phyloP scores from a whole-genome alignment of 2,888 invertebrate species.

The Hirtodrosophila cameraria region DNA sequence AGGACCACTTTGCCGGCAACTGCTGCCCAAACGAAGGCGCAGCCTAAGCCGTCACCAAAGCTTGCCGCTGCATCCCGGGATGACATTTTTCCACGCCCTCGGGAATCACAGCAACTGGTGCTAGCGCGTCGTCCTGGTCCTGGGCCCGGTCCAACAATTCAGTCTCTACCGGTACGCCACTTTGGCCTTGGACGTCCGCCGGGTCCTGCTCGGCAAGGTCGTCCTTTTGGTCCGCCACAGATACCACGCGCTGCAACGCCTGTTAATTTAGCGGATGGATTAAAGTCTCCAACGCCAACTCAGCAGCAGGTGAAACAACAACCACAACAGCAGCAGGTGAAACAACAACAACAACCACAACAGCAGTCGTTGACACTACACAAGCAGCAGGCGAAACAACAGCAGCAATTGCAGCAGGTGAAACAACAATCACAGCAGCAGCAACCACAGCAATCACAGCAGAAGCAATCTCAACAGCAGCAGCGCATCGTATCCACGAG shows the following conservation, averaged over 20 bases:
- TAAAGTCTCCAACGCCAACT: no score
- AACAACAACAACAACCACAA: neutral
- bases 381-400: no score
- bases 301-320: neutral
- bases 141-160: neutral
- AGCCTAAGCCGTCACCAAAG: neutral
- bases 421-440: neutral
- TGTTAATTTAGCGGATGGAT: no score
- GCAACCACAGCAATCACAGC: neutral
- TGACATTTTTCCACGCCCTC: slow-evolving; percentile 56
- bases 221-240: no score
- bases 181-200: slow-evolving; percentile 4
- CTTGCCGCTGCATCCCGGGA: slow-evolving; percentile 17
- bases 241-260: neutral
- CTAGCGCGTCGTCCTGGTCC: slow-evolving; percentile 20
- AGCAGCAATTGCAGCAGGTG: neutral
- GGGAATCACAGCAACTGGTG: slow-evolving; percentile 3
- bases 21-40: neutral
- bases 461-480: neutral
- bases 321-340: neutral
- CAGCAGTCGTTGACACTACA: neutral
- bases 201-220: neutral
- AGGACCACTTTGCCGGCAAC: slow-evolving; percentile 10
- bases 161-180: neutral
- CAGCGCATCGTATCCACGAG: slow-evolving; percentile 12